Base-by-base conservation (phyloP, 2,888 invertebrate genomes). In the Mystacides longicornis region DNA sequence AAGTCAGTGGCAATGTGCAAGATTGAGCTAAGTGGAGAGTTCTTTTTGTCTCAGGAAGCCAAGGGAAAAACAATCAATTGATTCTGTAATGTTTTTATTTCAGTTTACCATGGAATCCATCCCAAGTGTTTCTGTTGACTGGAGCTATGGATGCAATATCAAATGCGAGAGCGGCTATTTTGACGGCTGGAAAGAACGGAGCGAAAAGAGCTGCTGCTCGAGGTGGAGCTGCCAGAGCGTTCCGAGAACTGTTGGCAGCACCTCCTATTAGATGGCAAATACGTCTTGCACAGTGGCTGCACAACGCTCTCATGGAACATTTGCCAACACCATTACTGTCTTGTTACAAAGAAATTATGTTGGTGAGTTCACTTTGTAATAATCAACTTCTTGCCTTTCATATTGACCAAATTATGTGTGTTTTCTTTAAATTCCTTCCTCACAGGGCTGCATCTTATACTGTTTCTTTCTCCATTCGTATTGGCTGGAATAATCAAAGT, bases 111-210 rank as follows among this genome's bases (percentile, higher is more conserved):
- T 71, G 71, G 52, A 59, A 62, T 27, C 60, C 65, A 19, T 61
- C 63, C 58, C 69, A 69, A 64, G 65, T 65, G 60, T 64, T 65
- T 2, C 67, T 71, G 19, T 68, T 67, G n/a, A 62, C 54, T 54
- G 62, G 61, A 19, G 68, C 65, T 31, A 61, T 64, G 3, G 65
- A 52, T 9, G 51, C 50, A 9, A 51, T 60, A 18, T 33, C 53
- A 21, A 37, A 49, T 14, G 58, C 66, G 64, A 3, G 64, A 62
- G 57, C 62, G 64, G 60, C 59, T 4, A 47, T 59, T 16, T 42
- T 61, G 19, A 56, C 69, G 18, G 67, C 66, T 60, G 67, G 68
- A 2, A 65, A 68, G 16, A 65, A 64, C 5, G 53, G 64, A 42
- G 63, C 60, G 16, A 64, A 54, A 16, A 60, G 68, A 58, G 50